Percentiles rank a stretch among this genome's conserved stretches.
Evolutionary conservation across 2,113 vertebrate species (phyloP).

Genomic region (Grantiella picta): DNA sequence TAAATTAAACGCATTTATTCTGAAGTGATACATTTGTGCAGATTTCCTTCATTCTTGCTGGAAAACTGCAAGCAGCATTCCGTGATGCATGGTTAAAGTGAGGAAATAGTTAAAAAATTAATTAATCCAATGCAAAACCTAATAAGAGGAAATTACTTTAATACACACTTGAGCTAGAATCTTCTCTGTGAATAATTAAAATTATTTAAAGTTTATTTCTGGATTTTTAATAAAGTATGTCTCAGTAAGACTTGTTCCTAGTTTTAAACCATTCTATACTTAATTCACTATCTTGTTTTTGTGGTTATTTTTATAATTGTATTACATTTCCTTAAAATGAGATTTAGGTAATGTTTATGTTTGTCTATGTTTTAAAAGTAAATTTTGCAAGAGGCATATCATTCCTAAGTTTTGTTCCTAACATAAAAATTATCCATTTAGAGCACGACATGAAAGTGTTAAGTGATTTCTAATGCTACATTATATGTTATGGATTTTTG

Average conservation of each 20-base stretch:
- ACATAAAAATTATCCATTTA: background rate
- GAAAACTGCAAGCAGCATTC: background rate
- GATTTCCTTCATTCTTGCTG: background rate
- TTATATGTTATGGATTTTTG: background rate
- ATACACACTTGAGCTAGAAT: constrained; percentile 67
- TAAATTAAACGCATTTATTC: background rate
- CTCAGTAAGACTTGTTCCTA: background rate
- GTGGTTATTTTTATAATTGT: background rate
- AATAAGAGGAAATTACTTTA: constrained; percentile 67
- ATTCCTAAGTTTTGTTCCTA: background rate
- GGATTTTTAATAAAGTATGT: constrained; percentile 51
- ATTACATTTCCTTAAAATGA: background rate
- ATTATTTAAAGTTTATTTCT: constrained; percentile 54
- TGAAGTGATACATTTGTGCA: background rate
- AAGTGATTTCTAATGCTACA: background rate
- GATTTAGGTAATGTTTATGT: background rate
- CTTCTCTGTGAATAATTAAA: constrained; percentile 65
- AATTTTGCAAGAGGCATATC: background rate
- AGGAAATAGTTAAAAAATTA: constrained; percentile 74
- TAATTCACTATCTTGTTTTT: background rate
- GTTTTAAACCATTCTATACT: background rate
- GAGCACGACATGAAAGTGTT: background rate
- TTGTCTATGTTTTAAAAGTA: background rate
- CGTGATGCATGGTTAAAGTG: background rate
- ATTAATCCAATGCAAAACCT: constrained; percentile 68